phyloP scores from a whole-genome alignment of 2,797 vertebrate genomes.

The Sorex maritimensis region DNA sequence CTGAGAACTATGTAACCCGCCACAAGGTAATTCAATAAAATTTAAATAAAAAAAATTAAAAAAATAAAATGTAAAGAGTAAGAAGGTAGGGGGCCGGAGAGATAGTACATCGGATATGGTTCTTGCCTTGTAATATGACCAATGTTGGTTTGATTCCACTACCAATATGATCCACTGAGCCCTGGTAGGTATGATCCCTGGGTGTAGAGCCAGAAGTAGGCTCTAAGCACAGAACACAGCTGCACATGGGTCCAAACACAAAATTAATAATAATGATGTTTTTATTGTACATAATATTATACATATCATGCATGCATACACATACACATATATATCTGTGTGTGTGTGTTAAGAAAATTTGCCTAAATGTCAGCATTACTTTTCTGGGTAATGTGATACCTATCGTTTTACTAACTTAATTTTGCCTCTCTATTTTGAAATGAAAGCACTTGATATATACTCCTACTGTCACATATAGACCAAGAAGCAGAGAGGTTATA shows the following conservation, averaged over 20 bases:
- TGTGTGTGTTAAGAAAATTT: conserved; percentile 34
- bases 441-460: background rate
- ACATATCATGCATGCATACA: background rate
- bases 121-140: background rate
- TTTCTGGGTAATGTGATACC: background rate
- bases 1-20: too few relatives aligned
- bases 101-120: background rate
- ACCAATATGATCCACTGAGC: too few relatives aligned
- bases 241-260: too few relatives aligned
- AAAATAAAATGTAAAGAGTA: conserved; percentile 3
- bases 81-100: background rate
- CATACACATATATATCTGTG: background rate
- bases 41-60: too few relatives aligned
- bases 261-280: too few relatives aligned
- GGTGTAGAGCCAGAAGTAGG: too few relatives aligned
- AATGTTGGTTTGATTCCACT: too few relatives aligned
- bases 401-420: conserved; percentile 30
- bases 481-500: too few relatives aligned
- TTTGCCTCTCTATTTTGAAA: conserved; percentile 33
- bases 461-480: too few relatives aligned
- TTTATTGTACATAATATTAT: background rate
- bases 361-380: background rate
- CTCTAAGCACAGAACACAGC: too few relatives aligned
- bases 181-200: too few relatives aligned
- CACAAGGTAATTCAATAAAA: too few relatives aligned